These are phyloP conservation scores for Thumatha senex DNA, from an alignment of 2,888 invertebrate genomes.

Conservation along the genomic window DNA sequence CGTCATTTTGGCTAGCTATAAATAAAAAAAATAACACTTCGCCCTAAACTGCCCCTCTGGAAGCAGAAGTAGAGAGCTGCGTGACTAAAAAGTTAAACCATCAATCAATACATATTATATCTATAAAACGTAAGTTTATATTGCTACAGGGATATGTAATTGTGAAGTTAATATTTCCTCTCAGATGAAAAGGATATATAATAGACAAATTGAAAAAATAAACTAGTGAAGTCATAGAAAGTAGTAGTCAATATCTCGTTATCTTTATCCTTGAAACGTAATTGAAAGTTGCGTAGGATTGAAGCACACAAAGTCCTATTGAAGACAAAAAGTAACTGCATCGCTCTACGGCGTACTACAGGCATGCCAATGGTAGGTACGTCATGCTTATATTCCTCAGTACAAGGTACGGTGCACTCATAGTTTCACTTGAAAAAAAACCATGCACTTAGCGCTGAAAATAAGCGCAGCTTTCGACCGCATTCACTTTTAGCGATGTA, in stretches of 20 bases:
- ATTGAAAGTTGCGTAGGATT: conserved; percentile 19
- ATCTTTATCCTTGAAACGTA: conserved; percentile 6
- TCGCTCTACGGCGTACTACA: conserved; percentile 13
- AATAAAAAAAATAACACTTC: too few relatives aligned
- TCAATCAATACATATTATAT: too few relatives aligned
- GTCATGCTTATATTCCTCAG: conserved; percentile 18
- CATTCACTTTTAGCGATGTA: conserved; percentile 83
- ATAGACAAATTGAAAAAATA: neutral
- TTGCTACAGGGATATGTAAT: too few relatives aligned
- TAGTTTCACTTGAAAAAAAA: conserved; percentile 79
- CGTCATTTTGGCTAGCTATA: too few relatives aligned
- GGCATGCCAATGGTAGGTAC: conserved; percentile 21
- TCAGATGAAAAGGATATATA: too few relatives aligned
- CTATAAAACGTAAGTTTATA: too few relatives aligned
- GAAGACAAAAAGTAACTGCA: conserved; percentile 16
- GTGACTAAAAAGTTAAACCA: too few relatives aligned
- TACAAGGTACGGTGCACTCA: conserved; percentile 51
- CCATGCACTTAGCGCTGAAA: conserved; percentile 81
- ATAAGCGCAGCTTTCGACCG: conserved; percentile 83
- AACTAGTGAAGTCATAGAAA: neutral
- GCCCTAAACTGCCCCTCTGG: too few relatives aligned
- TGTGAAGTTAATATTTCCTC: too few relatives aligned
- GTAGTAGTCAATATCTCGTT: neutral
- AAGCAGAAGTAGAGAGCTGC: too few relatives aligned
- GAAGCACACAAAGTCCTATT: conserved; percentile 29